Percentiles rank a stretch among this genome's conserved stretches.
Evolutionary conservation across 2,888 invertebrate species (phyloP).

Genomic region (Xestia xanthographa): DNA sequence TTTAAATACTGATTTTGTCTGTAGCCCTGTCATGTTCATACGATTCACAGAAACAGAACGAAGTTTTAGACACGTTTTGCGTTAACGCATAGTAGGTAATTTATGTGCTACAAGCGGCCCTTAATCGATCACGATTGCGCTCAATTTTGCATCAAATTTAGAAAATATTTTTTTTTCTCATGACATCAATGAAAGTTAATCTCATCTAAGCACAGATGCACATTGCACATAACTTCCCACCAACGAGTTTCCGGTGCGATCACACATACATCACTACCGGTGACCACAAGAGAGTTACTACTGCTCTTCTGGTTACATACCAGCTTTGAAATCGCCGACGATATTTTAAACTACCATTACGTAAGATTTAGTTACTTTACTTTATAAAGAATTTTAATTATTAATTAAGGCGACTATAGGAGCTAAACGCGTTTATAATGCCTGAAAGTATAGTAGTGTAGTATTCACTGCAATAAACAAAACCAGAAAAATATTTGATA

Average conservation of each 20-base stretch:
- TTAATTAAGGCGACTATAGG: too few species aligned
- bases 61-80: not conserved
- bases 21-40: not conserved
- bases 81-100: not conserved
- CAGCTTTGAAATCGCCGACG: conserved; percentile 49
- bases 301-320: conserved; percentile 37
- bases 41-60: not conserved
- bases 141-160: not conserved
- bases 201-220: not conserved
- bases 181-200: not conserved
- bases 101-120: not conserved
- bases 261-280: conserved; percentile 12
- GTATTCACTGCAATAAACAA: too few species aligned
- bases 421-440: too few species aligned
- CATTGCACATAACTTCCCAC: conserved; percentile 14
- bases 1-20: not conserved
- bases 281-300: conserved; percentile 15
- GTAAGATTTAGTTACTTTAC: conserved; percentile 10
- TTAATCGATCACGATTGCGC: not conserved
- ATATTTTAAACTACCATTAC: not conserved
- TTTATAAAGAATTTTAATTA: too few species aligned
- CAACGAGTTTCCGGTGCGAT: conserved; percentile 23
- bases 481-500: too few species aligned
- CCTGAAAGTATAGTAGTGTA: too few species aligned
- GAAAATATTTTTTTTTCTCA: not conserved